Base-by-base conservation (phyloP, 2,797 vertebrate species). In the Enteromius afrohamiltoni region DNA sequence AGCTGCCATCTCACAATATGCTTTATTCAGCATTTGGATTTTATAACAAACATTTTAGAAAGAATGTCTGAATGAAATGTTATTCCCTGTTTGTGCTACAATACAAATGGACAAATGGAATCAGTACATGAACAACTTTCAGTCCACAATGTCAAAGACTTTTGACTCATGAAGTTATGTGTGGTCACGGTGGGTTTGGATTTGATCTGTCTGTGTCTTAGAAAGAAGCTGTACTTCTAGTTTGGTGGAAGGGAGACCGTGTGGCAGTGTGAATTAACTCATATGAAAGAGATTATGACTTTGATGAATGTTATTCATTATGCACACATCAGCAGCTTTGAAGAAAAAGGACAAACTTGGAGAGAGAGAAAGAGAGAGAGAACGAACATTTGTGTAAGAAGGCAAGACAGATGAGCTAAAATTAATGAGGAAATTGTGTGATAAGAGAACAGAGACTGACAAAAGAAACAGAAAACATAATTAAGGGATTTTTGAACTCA, bases 231-330 rank as follows among this genome's bases (percentile, higher is more conserved):
- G 47, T 71, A 78, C 80, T 77, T 83, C 78, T 23, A 21, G 79
- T 85, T 87, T 87, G 71, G 74, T 21, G 86, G 83, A 74, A 21
- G 89, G 92, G 88, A 84, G 70, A 76, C 69, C 83, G 73, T 80
- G 83, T 60, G 89, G 87, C 89, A 84, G 87, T 69, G 86, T 88
- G 89, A 90, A 86, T 92, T 89, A 90, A 86, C 86, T 88, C 71
- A 89, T 92, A 93, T 94, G 93, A 93, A 94, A 94, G 92, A 76
- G 83, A 89, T 85, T n/a, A 60, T 88, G 92, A 93, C 92, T 93
- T 94, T 94, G 94, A 94, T 93, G 89, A 94, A 95, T 93, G 92
- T 88, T 91, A 85, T 92, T 94, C 93, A 94, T 94, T 93, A 95
- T 91, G 86, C 85, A 89, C 90, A 91, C 85, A 80, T 87, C 71